These are phyloP conservation scores for Pterocles burchelli DNA, from an alignment of 2,113 vertebrate species.

Conservation along the genomic window DNA sequence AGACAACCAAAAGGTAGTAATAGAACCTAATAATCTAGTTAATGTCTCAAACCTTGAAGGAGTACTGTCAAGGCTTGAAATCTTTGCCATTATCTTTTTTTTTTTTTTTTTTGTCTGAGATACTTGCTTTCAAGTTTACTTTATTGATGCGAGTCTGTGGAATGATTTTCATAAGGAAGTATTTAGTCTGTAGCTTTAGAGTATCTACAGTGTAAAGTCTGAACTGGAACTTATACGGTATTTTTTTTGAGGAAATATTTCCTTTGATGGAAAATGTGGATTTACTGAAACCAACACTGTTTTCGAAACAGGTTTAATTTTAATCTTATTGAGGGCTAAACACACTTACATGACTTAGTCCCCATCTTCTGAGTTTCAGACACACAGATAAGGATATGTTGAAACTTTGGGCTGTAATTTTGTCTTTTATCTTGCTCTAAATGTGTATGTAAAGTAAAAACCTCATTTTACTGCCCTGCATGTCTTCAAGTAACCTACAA, in stretches of 20 bases:
- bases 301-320: background rate
- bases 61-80: background rate
- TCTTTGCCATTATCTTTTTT: background rate
- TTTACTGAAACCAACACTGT: background rate
- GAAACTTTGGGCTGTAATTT: background rate
- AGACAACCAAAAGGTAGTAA: constrained; percentile 77
- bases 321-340: background rate
- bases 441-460: background rate
- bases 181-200: background rate
- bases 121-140: background rate
- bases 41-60: background rate
- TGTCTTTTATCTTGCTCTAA: background rate
- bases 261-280: background rate
- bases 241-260: background rate
- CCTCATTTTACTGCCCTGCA: background rate
- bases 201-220: background rate
- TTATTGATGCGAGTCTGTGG: background rate
- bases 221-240: background rate
- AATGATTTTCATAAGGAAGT: background rate
- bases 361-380: background rate
- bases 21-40: background rate
- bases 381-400: background rate
- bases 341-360: background rate
- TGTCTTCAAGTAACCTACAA: background rate
- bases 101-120: background rate